A percentile compares a stretch with the other conserved stretches of the same genome.
These are phyloP conservation scores for Drosophila formosana DNA, from an alignment of 2,888 invertebrate genomes.

Conservation along the genomic window DNA sequence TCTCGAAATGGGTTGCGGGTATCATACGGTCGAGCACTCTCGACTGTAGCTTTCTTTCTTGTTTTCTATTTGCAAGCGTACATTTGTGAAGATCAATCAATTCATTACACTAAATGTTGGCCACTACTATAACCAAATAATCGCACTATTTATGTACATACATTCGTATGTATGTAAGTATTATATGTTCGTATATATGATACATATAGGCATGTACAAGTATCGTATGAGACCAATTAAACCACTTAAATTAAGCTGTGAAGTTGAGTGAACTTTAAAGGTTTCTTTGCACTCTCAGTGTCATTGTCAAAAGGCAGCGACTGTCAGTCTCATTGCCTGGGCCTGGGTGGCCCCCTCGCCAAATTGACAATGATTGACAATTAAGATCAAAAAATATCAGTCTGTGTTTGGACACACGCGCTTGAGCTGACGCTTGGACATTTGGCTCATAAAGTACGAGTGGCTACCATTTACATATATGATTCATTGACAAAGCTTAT, in stretches of 20 bases:
- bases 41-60: no score
- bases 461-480: slow-evolving; percentile 63
- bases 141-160: no score
- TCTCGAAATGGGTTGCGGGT: no score
- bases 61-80: no score
- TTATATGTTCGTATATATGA: no score
- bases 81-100: no score
- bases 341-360: slow-evolving; percentile 60
- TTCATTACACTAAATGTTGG: no score
- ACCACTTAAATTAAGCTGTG: slow-evolving; percentile 49
- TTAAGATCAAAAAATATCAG: slow-evolving; percentile 63
- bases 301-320: slow-evolving; percentile 58
- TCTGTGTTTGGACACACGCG: slow-evolving; percentile 4
- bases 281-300: slow-evolving; percentile 60
- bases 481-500: slow-evolving; percentile 70
- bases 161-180: no score
- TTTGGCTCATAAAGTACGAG: slow-evolving; percentile 27
- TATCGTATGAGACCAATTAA: slow-evolving; percentile 43
- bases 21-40: no score
- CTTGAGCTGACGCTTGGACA: slow-evolving; percentile 11
- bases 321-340: slow-evolving; percentile 26
- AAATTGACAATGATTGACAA: slow-evolving; percentile 77
- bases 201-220: slow-evolving; percentile 6
- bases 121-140: no score
- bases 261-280: slow-evolving; percentile 73